phyloP scores from a whole-genome alignment of 2,888 invertebrate species.

The Nemotelus pantherinus region DNA sequence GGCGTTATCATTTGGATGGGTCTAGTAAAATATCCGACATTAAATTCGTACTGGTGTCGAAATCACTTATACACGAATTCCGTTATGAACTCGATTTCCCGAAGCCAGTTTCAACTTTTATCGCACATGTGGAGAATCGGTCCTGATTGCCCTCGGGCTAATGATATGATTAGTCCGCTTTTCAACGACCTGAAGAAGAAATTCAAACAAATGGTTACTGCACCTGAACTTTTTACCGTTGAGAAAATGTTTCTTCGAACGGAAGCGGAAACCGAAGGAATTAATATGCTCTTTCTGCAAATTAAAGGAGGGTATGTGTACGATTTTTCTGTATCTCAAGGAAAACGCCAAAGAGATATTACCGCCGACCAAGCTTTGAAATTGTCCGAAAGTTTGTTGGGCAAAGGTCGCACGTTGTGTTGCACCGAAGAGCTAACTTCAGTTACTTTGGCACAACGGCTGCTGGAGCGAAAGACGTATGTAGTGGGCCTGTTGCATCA shows the following conservation, averaged over 20 bases:
- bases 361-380: not conserved
- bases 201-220: constrained; percentile 46
- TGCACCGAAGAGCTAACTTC: constrained; percentile 13
- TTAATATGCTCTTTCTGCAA: constrained; percentile 3
- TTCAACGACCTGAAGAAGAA: constrained; percentile 45
- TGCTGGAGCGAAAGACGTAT: constrained; percentile 18
- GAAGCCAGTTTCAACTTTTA: constrained; percentile 49
- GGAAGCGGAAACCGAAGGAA: not conserved
- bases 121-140: constrained; percentile 46
- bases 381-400: not conserved
- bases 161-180: constrained; percentile 45
- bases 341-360: not conserved
- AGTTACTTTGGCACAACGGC: not conserved
- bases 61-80: constrained; percentile 46
- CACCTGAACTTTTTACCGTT: constrained; percentile 45
- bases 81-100: constrained; percentile 45
- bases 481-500: constrained; percentile 8
- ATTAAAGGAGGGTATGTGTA: constrained; percentile 30
- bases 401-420: constrained; percentile 20
- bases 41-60: constrained; percentile 47
- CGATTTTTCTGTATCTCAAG: constrained; percentile 6
- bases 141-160: constrained; percentile 39
- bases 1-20: constrained; percentile 51
- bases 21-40: constrained; percentile 48
- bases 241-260: constrained; percentile 49